Conservation (phyloP, 1,140 invertebrate genomes). For the Leptinotarsa lineolata region DNA sequence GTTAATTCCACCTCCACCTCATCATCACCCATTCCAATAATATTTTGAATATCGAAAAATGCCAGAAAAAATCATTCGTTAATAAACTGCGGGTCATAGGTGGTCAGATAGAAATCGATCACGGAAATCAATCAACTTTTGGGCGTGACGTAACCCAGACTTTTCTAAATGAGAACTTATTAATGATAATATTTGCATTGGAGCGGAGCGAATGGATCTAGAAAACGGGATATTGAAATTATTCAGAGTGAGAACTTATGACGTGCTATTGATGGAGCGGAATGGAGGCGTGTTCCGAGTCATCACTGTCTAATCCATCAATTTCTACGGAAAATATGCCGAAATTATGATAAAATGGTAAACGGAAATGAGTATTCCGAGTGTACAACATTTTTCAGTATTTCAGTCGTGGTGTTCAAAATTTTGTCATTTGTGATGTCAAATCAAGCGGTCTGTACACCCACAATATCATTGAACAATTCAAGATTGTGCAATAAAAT, state of each 20-base stretch:
- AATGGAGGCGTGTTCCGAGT: neutral
- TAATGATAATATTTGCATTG: slow-evolving; percentile 1
- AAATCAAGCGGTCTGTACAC: too few species aligned
- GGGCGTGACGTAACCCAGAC: neutral
- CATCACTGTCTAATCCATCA: slow-evolving; percentile 2
- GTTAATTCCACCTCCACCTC: too few species aligned
- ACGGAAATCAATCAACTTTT: neutral
- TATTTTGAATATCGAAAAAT: too few species aligned
- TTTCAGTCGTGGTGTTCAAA: too few species aligned
- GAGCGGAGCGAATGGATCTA: neutral
- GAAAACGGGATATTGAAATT: slow-evolving; percentile 1
- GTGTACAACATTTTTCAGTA: too few species aligned
- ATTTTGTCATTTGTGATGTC: too few species aligned
- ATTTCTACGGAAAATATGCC: neutral
- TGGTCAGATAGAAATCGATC: neutral
- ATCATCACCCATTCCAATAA: too few species aligned
- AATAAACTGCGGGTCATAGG: neutral
- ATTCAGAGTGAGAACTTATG: neutral
- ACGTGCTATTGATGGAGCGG: neutral
- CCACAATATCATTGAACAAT: too few species aligned
- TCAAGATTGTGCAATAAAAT: too few species aligned
- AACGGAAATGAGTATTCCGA: too few species aligned
- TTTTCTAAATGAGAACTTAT: neutral
- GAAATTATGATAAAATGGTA: too few species aligned
- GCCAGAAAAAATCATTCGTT: too few species aligned